phyloP scores from a whole-genome alignment of 2,113 vertebrate genomes.

The Gymnorhina tibicen region DNA sequence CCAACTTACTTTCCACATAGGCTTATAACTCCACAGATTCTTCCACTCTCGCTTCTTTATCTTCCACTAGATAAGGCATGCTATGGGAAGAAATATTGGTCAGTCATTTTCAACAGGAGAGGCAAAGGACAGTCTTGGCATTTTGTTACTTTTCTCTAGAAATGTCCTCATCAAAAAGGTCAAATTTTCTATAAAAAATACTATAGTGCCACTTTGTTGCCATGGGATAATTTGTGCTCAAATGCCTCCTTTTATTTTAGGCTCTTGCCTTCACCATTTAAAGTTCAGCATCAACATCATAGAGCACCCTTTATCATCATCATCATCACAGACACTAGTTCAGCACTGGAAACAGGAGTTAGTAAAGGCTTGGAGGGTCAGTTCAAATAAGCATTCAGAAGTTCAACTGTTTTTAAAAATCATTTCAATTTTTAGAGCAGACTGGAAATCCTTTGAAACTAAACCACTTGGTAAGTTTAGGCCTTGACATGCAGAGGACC shows the following conservation, averaged over 20 bases:
- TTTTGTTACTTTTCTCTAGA: conserved; percentile 29
- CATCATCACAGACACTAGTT: background rate
- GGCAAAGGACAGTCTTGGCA: background rate
- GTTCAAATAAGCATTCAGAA: background rate
- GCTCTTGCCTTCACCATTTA: background rate
- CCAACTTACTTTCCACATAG: background rate
- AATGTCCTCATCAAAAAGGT: conserved; percentile 21
- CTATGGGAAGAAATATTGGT: background rate
- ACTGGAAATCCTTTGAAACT: background rate
- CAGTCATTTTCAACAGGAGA: background rate
- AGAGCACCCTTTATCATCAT: background rate
- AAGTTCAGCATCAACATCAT: background rate
- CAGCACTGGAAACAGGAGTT: background rate
- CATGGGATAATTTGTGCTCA: background rate
- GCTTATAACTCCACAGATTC: background rate
- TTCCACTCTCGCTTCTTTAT: background rate
- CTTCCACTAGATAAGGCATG: background rate
- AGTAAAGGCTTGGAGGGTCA: background rate
- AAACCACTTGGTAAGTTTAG: background rate
- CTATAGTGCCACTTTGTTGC: background rate
- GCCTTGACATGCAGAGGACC: background rate
- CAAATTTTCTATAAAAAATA: background rate
- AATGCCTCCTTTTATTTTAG: background rate
- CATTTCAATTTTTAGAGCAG: background rate
- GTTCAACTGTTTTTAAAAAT: background rate